These are phyloP conservation scores for Drosophila grimshawi DNA, from an alignment of 1,140 invertebrate genomes.

Conservation along the genomic window DNA sequence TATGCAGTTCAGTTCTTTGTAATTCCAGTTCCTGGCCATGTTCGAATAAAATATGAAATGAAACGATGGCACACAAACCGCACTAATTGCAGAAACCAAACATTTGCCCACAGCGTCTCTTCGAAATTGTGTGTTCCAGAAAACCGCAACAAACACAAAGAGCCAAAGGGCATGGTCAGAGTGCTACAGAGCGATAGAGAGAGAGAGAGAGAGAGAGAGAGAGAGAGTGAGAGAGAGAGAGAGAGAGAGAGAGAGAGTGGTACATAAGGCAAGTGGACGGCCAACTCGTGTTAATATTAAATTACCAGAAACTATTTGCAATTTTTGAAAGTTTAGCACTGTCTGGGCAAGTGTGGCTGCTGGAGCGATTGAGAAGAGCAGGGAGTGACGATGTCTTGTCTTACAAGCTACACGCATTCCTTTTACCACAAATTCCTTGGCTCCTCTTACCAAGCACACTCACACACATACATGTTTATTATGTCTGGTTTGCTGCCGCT, in stretches of 20 bases:
- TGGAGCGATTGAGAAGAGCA: background rate
- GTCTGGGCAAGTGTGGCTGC: conserved; percentile 36
- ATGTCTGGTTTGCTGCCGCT: conserved; percentile 54
- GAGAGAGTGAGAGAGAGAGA: background rate
- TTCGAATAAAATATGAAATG: conserved; percentile 45
- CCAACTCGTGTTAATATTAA: conserved; percentile 67
- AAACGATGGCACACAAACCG: conserved; percentile 43
- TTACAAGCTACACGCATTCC: conserved; percentile 75
- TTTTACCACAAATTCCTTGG: conserved; percentile 59
- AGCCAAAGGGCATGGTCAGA: background rate
- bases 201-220: background rate
- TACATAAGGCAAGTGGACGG: conserved; percentile 45
- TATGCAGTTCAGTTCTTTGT: conserved; percentile 6
- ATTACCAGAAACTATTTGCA: conserved; percentile 68
- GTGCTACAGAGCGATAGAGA: background rate
- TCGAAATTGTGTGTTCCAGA: conserved; percentile 33
- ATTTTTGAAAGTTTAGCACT: conserved; percentile 62
- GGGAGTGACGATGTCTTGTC: conserved; percentile 56
- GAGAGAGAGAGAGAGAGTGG: conserved; percentile 11
- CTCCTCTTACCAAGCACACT: conserved; percentile 33
- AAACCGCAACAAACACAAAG: conserved; percentile 45
- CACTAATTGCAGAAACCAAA: conserved; percentile 59
- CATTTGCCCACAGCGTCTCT: conserved; percentile 44
- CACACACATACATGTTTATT: conserved; percentile 67
- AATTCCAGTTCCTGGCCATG: conserved; percentile 16